Conservation (phyloP, 2,888 invertebrate genomes). For the Lordiphosa andalusiaca region DNA sequence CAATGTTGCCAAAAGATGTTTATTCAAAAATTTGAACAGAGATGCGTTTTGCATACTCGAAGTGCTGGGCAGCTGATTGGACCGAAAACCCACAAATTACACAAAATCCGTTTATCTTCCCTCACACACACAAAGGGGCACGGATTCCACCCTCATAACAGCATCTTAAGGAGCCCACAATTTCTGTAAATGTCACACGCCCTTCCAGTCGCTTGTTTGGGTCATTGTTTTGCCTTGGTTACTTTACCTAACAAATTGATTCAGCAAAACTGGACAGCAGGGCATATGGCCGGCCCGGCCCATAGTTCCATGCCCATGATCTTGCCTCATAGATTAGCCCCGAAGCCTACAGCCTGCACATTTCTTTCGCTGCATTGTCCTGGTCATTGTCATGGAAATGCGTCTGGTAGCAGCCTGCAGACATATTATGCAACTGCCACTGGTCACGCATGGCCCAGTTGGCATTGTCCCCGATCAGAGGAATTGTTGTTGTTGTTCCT, state of each 20-base stretch:
- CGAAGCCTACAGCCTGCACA: constrained; percentile 11
- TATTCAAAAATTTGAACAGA: neutral
- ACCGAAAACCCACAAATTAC: constrained; percentile 73
- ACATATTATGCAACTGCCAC: constrained; percentile 47
- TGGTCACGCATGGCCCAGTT: constrained; percentile 19
- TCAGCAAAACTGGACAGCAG: constrained; percentile 52
- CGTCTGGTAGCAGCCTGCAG: constrained; percentile 40
- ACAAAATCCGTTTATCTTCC: constrained; percentile 71
- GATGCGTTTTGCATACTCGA: constrained; percentile 43
- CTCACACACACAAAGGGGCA: constrained; percentile 39
- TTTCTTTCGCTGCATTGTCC: constrained; percentile 44
- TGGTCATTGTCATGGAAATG: constrained; percentile 60
- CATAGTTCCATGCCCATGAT: constrained; percentile 41
- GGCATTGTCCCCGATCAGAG: constrained; percentile 36
- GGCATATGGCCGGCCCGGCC: constrained; percentile 49
- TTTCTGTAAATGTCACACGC: constrained; percentile 75
- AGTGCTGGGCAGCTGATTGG: constrained; percentile 32
- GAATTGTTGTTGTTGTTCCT: constrained; percentile 59
- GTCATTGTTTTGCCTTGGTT: constrained; percentile 46
- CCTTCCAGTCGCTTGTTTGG: constrained; percentile 58
- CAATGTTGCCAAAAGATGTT: constrained; percentile 36
- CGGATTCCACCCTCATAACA: constrained; percentile 49
- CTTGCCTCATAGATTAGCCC: constrained; percentile 65
- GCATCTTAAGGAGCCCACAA: constrained; percentile 57
- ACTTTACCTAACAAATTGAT: constrained; percentile 60